These are phyloP conservation scores for Megaceryle alcyon DNA, from an alignment of 2,797 vertebrate genomes.

Conservation along the genomic window DNA sequence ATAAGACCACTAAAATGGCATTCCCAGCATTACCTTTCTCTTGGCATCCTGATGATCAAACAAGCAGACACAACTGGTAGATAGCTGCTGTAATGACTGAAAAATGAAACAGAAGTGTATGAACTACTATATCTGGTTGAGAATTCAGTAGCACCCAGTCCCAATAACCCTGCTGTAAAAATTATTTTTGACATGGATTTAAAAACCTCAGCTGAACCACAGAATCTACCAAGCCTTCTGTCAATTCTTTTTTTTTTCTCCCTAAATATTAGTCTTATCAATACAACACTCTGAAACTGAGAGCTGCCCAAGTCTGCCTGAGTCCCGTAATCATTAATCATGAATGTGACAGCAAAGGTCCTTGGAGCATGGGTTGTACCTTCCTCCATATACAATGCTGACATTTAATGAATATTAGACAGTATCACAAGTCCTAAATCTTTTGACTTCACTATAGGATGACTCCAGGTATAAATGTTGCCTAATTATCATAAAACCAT, in stretches of 20 bases:
- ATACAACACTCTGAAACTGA: neutral
- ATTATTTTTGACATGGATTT: neutral
- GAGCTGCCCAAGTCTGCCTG: neutral
- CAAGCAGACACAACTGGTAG: neutral
- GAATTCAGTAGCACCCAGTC: neutral
- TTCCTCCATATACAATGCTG: neutral
- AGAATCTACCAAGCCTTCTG: neutral
- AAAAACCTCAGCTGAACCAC: neutral
- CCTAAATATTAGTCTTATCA: neutral
- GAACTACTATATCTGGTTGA: accelerated
- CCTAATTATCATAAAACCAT: neutral
- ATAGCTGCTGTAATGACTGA: neutral
- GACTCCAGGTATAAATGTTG: neutral
- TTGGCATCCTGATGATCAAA: neutral
- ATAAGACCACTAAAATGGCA: neutral
- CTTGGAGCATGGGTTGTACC: neutral
- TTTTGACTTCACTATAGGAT: neutral
- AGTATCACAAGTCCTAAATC: neutral
- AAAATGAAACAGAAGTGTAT: neutral
- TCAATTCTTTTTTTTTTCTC: neutral
- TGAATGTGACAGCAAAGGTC: neutral
- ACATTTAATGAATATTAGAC: neutral
- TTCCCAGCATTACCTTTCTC: neutral
- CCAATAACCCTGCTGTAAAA: neutral
- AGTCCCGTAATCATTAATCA: neutral